Evolutionary conservation across 1,140 invertebrate species (phyloP).

Genomic region (Acyrthosiphon pisum): DNA sequence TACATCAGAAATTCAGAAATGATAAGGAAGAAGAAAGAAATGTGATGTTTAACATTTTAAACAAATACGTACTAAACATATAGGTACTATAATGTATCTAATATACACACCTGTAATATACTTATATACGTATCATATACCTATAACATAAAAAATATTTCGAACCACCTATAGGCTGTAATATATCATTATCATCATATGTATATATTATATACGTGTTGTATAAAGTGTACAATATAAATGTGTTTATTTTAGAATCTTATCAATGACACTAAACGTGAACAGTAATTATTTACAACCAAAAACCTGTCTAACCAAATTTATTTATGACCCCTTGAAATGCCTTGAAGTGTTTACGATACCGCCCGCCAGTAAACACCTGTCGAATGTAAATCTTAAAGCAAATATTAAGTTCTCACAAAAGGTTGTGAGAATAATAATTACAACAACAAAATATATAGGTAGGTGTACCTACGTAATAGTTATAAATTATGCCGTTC

Average conservation of each 20-base stretch:
- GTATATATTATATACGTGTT: neutral
- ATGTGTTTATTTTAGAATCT: neutral
- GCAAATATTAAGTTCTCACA: constrained; percentile 39
- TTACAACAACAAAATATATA: neutral
- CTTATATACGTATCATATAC: no score
- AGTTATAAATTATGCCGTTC: neutral
- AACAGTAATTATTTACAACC: constrained; percentile 15
- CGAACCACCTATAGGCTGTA: neutral
- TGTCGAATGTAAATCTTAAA: constrained; percentile 38
- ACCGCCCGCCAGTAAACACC: constrained; percentile 27
- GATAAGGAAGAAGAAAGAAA: neutral
- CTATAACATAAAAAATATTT: neutral
- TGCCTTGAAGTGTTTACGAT: neutral
- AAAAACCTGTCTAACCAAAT: constrained; percentile 7
- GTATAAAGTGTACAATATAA: neutral
- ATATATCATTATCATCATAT: neutral
- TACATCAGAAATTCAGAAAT: neutral
- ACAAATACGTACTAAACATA: neutral
- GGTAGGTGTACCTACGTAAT: neutral
- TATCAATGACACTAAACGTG: constrained; percentile 23
- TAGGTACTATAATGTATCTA: no score
- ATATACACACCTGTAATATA: no score
- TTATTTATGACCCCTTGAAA: constrained; percentile 21
- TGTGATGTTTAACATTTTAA: neutral
- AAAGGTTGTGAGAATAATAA: neutral